Evolutionary conservation across 2,113 vertebrate species (phyloP).

Genomic region (Ptilonorhynchus violaceus): DNA sequence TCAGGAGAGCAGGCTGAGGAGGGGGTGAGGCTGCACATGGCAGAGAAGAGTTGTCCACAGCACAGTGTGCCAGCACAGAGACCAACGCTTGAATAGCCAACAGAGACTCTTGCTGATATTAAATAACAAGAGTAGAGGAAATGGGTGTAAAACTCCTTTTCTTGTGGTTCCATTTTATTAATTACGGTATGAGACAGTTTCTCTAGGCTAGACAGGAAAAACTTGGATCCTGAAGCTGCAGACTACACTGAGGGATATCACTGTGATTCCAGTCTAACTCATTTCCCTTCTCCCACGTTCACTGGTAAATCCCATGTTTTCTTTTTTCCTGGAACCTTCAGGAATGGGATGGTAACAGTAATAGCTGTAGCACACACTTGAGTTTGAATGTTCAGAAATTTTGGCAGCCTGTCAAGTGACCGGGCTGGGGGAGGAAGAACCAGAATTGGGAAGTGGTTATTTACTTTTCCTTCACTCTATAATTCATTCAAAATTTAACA

Average conservation of each 20-base stretch:
- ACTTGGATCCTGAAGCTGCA: background rate
- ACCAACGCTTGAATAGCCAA: background rate
- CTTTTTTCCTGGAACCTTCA: background rate
- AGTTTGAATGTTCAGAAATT: background rate
- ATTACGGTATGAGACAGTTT: background rate
- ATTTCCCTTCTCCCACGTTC: background rate
- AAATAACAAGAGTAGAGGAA: background rate
- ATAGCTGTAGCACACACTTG: background rate
- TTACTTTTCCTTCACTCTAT: constrained; percentile 1
- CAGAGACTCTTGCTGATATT: background rate
- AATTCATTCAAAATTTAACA: constrained; percentile 1
- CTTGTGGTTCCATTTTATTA: background rate
- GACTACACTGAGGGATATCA: background rate
- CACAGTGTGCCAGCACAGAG: background rate
- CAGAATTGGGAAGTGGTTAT: background rate
- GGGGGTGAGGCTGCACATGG: background rate
- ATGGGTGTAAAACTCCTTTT: background rate
- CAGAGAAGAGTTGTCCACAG: background rate
- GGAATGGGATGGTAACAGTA: background rate
- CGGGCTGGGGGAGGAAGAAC: background rate
- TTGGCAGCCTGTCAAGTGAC: constrained; percentile 3
- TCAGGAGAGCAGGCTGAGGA: background rate
- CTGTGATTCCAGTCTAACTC: background rate
- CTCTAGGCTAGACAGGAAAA: background rate
- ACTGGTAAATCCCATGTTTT: background rate